Evolutionary conservation across 1,140 invertebrate species (phyloP).

Genomic region (Gryon sp.): DNA sequence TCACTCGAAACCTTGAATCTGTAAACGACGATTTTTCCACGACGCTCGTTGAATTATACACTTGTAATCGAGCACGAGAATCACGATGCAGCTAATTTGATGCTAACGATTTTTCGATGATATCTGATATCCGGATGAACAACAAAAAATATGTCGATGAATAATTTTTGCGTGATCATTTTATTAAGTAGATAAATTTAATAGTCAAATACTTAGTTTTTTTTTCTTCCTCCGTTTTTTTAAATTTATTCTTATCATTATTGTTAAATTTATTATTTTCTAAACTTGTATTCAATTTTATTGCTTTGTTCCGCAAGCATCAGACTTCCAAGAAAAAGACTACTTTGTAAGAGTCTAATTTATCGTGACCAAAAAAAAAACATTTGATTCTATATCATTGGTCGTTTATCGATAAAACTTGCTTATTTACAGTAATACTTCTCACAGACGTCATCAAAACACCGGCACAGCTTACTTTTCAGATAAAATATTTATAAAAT

Average conservation of each 20-base stretch:
- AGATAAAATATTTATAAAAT: no score
- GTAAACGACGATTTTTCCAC: conserved; percentile 69
- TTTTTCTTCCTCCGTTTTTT: no score
- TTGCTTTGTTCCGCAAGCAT: conserved; percentile 18
- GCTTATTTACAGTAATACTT: conserved; percentile 8
- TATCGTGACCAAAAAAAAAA: conserved; percentile 21
- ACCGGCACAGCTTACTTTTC: no score
- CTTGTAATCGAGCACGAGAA: conserved; percentile 49
- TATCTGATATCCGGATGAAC: not conserved
- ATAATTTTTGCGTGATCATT: no score
- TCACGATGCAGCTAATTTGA: conserved; percentile 30
- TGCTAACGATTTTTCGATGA: conserved; percentile 35
- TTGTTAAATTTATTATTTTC: no score
- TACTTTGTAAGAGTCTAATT: conserved; percentile 26
- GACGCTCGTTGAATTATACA: conserved; percentile 58
- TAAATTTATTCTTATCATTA: no score
- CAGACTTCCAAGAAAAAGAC: conserved; percentile 10
- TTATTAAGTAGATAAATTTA: no score
- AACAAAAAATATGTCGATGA: no score
- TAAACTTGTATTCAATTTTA: no score
- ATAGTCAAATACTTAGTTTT: no score
- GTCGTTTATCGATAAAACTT: conserved; percentile 10
- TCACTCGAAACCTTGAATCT: conserved; percentile 68
- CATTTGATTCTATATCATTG: conserved; percentile 6
- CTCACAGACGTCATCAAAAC: not conserved